A percentile compares a stretch with the other conserved stretches of the same genome.
Conservation (phyloP, 2,797 vertebrate genomes). For the Trematomus bernacchii region DNA sequence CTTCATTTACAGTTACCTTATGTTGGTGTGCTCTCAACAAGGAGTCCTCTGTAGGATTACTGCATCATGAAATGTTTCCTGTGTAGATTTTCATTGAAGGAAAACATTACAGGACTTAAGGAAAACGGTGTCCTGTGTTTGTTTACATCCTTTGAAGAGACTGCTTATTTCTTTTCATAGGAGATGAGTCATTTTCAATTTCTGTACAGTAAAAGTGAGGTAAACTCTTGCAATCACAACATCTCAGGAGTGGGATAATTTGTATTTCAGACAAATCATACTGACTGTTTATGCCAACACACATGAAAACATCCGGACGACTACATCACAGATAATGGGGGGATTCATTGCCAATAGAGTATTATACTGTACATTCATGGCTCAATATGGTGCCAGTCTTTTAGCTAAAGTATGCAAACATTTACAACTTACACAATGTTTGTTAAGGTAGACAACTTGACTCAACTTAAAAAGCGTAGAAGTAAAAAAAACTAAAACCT, state of each 20-base stretch:
- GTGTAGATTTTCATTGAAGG: constrained; percentile 17
- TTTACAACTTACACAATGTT: constrained; percentile 69
- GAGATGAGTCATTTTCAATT: constrained; percentile 6
- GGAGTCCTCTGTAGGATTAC: background rate
- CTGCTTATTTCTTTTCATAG: constrained; percentile 24
- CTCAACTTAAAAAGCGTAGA: constrained; percentile 42
- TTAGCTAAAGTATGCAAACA: constrained; percentile 71
- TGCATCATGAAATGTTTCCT: background rate
- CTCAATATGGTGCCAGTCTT: constrained; percentile 70
- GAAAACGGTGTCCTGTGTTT: constrained; percentile 40
- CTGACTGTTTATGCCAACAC: constrained; percentile 40
- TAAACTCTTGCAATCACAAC: constrained; percentile 45
- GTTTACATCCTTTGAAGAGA: constrained; percentile 23
- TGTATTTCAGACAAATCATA: constrained; percentile 41
- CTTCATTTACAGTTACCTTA: constrained; percentile 17
- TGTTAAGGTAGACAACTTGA: constrained; percentile 43
- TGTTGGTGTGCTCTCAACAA: constrained; percentile 38
- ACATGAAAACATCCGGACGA: constrained; percentile 66
- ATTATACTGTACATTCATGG: constrained; percentile 74
- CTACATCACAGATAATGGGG: constrained; percentile 63
- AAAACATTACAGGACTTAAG: background rate
- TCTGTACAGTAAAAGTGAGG: constrained; percentile 20
- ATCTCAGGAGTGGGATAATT: constrained; percentile 35
- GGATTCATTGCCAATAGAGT: constrained; percentile 53
- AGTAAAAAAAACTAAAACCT: constrained; percentile 41